These are phyloP conservation scores for Erebia epiphron DNA, from an alignment of 2,888 invertebrate species.

Conservation along the genomic window DNA sequence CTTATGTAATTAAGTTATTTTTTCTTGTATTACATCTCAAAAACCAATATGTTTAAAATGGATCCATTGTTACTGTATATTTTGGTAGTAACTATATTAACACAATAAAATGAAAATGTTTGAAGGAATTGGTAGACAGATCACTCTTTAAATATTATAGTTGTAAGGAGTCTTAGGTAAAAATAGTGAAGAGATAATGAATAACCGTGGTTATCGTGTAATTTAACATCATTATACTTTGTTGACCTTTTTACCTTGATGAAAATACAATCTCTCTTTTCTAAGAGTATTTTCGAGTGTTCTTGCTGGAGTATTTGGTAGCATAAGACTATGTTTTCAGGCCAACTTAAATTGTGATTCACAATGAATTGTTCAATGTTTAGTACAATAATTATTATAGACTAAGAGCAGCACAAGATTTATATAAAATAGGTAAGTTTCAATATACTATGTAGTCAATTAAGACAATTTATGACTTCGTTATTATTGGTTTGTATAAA, in stretches of 20 bases:
- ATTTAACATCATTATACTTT: neutral
- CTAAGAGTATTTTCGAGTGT: neutral
- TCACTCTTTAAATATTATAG: neutral
- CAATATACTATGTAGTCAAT: slow-evolving; percentile 26
- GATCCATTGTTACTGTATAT: slow-evolving; percentile 5
- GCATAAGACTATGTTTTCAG: neutral
- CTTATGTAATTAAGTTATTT: too few species aligned
- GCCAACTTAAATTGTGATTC: slow-evolving; percentile 16
- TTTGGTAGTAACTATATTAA: slow-evolving; percentile 14
- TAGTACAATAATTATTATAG: slow-evolving; percentile 53
- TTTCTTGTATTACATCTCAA: neutral
- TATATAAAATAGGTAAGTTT: slow-evolving; percentile 37
- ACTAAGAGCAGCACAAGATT: slow-evolving; percentile 40
- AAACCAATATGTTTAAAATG: neutral
- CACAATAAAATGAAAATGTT: slow-evolving; percentile 3
- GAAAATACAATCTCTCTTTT: neutral
- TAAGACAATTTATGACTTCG: slow-evolving; percentile 28
- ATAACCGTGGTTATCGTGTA: neutral
- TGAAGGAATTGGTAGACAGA: slow-evolving; percentile 9
- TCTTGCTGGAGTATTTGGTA: neutral
- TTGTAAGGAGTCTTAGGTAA: neutral
- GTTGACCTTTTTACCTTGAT: neutral
- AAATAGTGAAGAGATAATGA: neutral
- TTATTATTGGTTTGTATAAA: slow-evolving; percentile 2
- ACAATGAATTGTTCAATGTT: slow-evolving; percentile 51